Conservation (phyloP, 1,140 invertebrate genomes). For the Aleiodes sp. region DNA sequence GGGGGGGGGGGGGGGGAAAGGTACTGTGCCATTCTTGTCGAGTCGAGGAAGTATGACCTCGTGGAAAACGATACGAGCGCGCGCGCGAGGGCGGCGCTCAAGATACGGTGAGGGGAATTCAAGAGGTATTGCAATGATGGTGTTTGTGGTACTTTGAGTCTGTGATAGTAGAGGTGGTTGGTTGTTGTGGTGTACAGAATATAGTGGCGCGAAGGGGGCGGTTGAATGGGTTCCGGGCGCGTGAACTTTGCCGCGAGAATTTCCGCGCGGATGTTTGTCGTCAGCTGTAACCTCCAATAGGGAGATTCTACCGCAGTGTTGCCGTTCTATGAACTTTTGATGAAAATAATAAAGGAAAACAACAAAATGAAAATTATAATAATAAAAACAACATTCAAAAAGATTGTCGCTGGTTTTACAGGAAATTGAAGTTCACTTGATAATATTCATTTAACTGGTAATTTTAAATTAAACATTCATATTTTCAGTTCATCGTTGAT, state of each 20-base stretch:
- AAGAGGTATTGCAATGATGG: conserved; percentile 7
- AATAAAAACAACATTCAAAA: no score
- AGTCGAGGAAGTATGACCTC: conserved; percentile 17
- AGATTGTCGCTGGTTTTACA: not conserved
- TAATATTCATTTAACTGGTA: not conserved
- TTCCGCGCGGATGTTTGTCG: conserved; percentile 15
- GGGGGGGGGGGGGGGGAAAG: not conserved
- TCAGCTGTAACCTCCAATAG: not conserved
- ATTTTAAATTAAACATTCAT: no score
- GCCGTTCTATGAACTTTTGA: not conserved
- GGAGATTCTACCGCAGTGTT: conserved; percentile 2
- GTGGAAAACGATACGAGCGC: conserved; percentile 15
- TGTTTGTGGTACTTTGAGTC: conserved; percentile 5
- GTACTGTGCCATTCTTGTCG: not conserved
- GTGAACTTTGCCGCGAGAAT: conserved; percentile 17
- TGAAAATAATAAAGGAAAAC: not conserved
- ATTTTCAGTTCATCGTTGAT: no score
- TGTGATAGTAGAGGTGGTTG: not conserved
- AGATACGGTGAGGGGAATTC: not conserved
- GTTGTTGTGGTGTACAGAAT: no score
- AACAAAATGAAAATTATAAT: no score
- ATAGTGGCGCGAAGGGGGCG: conserved; percentile 9
- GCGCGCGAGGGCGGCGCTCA: conserved; percentile 2
- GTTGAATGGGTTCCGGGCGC: conserved; percentile 10
- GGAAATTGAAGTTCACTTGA: not conserved